These are phyloP conservation scores for Glaucopsyche alexis DNA, from an alignment of 2,888 invertebrate genomes.

Conservation along the genomic window DNA sequence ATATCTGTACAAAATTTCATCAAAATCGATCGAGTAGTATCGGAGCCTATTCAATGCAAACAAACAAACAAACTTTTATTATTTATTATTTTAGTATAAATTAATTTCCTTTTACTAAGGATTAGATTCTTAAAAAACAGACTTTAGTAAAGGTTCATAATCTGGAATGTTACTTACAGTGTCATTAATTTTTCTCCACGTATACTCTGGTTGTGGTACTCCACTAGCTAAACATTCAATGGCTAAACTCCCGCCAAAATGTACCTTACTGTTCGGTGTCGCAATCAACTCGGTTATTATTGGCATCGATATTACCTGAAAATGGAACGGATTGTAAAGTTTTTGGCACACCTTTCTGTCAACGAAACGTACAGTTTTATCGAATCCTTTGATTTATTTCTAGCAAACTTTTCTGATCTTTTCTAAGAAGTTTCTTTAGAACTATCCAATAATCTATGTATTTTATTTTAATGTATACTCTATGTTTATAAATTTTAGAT, in stretches of 20 bases:
- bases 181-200: slow-evolving; percentile 52
- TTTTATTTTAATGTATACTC: no score
- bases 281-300: slow-evolving; percentile 50
- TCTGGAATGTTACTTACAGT: background rate
- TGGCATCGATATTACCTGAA: slow-evolving; percentile 58
- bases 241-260: slow-evolving; percentile 48
- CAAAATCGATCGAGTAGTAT: no score
- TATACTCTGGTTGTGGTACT: slow-evolving; percentile 54
- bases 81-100: no score
- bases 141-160: no score
- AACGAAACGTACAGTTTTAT: background rate
- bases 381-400: slow-evolving; percentile 2
- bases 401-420: background rate
- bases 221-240: slow-evolving; percentile 61
- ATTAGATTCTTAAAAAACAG: no score
- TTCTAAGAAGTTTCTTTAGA: no score
- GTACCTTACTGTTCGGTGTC: slow-evolving; percentile 47
- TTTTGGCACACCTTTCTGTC: background rate
- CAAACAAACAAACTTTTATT: no score
- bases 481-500: no score
- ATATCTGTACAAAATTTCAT: no score
- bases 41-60: no score
- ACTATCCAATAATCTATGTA: no score
- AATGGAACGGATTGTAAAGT: slow-evolving; percentile 23
- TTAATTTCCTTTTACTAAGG: no score